Evolutionary conservation across 2,888 invertebrate species (phyloP).

Genomic region (Vesta saturnalis): DNA sequence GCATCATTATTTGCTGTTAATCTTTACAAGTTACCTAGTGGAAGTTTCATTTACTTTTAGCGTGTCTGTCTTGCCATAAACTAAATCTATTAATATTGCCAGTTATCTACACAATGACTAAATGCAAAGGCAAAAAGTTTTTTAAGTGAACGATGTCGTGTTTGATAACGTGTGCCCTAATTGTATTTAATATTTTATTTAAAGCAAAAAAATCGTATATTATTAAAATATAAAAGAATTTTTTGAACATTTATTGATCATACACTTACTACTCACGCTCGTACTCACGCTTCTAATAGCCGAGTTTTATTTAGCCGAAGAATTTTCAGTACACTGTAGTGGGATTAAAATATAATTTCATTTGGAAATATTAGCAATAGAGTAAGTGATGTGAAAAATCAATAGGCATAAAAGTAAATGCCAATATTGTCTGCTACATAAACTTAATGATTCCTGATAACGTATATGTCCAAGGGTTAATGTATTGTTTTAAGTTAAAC

Average conservation of each 20-base stretch:
- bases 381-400: neutral
- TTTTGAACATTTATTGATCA: neutral
- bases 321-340: neutral
- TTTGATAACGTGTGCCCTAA: neutral
- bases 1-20: neutral
- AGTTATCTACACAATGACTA: neutral
- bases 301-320: no score
- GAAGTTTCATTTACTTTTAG: slow-evolving; percentile 9
- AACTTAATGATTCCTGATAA: neutral
- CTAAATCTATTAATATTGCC: slow-evolving; percentile 1
- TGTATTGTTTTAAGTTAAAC: neutral
- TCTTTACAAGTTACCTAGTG: neutral
- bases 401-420: slow-evolving; percentile 1
- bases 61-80: slow-evolving; percentile 5
- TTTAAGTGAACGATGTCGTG: slow-evolving; percentile 11
- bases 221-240: neutral
- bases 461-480: neutral
- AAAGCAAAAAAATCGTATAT: neutral
- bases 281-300: no score
- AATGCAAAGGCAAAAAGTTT: slow-evolving; percentile 1
- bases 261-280: no score
- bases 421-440: slow-evolving; percentile 2
- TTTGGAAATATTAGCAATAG: neutral
- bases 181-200: slow-evolving; percentile 2
- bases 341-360: neutral